Evolutionary conservation across 2,888 invertebrate species (phyloP).

Genomic region (Tetranychus piercei): DNA sequence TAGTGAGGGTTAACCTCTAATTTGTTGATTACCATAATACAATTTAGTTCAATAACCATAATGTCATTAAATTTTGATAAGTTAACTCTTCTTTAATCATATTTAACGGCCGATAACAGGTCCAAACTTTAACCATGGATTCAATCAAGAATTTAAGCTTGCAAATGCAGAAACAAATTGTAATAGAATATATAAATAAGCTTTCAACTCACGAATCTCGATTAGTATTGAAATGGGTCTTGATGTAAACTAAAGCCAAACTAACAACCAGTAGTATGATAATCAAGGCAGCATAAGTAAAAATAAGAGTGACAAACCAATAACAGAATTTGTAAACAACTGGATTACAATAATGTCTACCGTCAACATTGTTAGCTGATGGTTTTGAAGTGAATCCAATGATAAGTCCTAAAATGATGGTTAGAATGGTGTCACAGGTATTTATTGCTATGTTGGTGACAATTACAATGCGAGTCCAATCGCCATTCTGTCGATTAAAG

Average conservation of each 20-base stretch:
- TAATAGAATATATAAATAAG: not conserved
- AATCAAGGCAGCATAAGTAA: not conserved
- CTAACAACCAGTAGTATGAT: not conserved
- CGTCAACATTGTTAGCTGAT: not conserved
- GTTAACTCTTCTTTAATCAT: too few species aligned
- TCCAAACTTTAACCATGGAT: too few species aligned
- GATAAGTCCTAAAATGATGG: not conserved
- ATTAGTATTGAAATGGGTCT: not conserved
- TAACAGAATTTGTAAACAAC: not conserved
- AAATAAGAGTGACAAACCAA: not conserved
- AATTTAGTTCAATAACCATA: too few species aligned
- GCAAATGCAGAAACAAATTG: not conserved
- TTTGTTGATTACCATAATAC: too few species aligned
- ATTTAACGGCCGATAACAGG: too few species aligned
- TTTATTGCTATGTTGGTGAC: not conserved
- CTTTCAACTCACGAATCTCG: not conserved
- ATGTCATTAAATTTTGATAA: too few species aligned
- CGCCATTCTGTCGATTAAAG: not conserved
- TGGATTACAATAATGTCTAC: not conserved
- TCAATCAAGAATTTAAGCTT: too few species aligned
- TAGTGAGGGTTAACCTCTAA: too few species aligned
- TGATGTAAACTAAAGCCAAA: not conserved
- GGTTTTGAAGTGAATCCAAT: not conserved
- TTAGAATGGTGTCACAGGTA: not conserved
- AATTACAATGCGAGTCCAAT: not conserved